Conservation (phyloP, 2,888 invertebrate genomes). For the Aleiodes alternator region DNA sequence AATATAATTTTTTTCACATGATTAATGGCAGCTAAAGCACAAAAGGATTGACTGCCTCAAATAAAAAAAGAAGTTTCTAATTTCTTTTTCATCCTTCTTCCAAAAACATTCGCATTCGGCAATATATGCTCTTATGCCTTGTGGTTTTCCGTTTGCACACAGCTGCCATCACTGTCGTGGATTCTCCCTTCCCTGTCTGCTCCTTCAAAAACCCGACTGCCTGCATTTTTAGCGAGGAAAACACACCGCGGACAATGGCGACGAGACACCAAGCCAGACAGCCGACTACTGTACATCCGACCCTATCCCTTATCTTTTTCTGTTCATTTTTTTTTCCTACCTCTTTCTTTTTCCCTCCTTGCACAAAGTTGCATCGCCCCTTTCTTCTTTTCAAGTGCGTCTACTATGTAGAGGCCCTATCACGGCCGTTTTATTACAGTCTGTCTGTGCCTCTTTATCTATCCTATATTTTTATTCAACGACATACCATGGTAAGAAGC, state of each 20-base stretch:
- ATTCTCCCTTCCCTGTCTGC: background rate
- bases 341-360: constrained; percentile 41
- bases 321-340: constrained; percentile 27
- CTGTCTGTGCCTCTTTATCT: constrained; percentile 44
- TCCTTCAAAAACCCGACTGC: constrained; percentile 47
- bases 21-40: too few species aligned
- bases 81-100: constrained; percentile 4
- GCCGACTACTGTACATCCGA: constrained; percentile 57
- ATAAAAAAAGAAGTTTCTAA: too few species aligned
- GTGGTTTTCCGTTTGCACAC: constrained; percentile 12
- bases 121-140: background rate
- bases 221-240: constrained; percentile 65
- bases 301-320: constrained; percentile 39
- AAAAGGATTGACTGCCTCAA: too few species aligned
- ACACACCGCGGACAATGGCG: constrained; percentile 63
- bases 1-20: too few species aligned
- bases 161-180: constrained; percentile 29
- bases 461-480: constrained; percentile 42
- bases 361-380: constrained; percentile 48
- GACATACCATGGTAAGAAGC: constrained; percentile 14
- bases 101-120: too few species aligned
- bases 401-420: constrained; percentile 34
- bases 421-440: constrained; percentile 42
- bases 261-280: constrained; percentile 67
- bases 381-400: constrained; percentile 50